A percentile compares a stretch with the other conserved stretches of the same genome.
Conservation (phyloP, 2,797 vertebrate genomes). For the Steatocranus sp. region DNA sequence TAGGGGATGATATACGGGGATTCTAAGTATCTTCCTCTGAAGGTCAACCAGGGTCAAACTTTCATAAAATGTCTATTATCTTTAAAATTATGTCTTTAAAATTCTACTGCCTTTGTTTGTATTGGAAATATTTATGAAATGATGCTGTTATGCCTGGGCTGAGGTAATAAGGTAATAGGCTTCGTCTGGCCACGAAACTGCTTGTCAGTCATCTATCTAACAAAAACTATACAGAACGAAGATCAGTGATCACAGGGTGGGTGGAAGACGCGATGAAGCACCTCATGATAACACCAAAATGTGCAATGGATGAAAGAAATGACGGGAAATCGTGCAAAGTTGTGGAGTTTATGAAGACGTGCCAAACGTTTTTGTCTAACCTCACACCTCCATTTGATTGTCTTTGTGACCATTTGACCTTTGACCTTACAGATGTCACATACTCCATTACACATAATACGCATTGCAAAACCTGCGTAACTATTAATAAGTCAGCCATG, state of each 20-base stretch:
- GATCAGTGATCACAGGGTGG: not conserved
- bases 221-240: not conserved
- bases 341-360: not conserved
- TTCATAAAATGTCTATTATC: not conserved
- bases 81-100: not conserved
- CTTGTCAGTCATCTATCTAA: not conserved
- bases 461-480: not conserved
- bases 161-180: not conserved
- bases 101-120: not conserved
- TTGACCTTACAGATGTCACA: not conserved
- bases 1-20: not conserved
- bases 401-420: not conserved
- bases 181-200: not conserved
- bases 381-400: fast-evolving
- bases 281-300: not conserved
- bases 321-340: not conserved
- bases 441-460: not conserved
- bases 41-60: not conserved
- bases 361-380: not conserved
- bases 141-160: not conserved
- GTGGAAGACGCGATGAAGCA: not conserved
- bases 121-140: not conserved
- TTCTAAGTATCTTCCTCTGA: not conserved
- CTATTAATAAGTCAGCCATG: not conserved
- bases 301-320: not conserved